These are phyloP conservation scores for Mallotus villosus DNA, from an alignment of 2,797 vertebrate species.

Conservation along the genomic window DNA sequence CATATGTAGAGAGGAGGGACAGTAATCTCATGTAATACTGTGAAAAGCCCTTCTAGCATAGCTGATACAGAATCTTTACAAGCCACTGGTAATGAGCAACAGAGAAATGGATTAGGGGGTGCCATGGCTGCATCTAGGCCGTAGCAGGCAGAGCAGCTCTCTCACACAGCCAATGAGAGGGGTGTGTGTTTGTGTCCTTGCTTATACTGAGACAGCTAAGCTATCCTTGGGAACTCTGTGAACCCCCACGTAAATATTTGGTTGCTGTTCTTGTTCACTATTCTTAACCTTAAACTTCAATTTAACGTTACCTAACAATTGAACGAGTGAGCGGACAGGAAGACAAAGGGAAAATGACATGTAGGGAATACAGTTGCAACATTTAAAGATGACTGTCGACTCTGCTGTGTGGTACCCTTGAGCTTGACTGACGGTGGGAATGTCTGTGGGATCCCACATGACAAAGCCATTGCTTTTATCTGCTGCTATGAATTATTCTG, in stretches of 20 bases:
- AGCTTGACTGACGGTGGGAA: background rate
- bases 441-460: background rate
- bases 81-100: constrained; percentile 64
- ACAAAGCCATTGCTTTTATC: too few species aligned
- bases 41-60: constrained; percentile 61
- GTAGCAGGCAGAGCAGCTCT: background rate
- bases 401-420: background rate
- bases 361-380: background rate
- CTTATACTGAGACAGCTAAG: background rate
- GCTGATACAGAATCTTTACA: constrained; percentile 42
- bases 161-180: background rate
- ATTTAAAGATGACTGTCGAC: constrained; percentile 15
- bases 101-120: constrained; percentile 60
- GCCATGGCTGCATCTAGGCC: background rate
- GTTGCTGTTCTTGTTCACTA: constrained; percentile 25
- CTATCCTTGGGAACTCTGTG: too few species aligned
- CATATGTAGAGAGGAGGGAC: constrained; percentile 58
- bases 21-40: constrained; percentile 66
- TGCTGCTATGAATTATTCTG: background rate
- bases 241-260: constrained; percentile 57
- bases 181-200: background rate
- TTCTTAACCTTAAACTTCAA: constrained; percentile 14
- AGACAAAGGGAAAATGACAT: constrained; percentile 3
- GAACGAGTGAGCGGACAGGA: background rate
- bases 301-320: too few species aligned